Conservation (phyloP, 2,888 invertebrate species). For the Drosophila yooni region DNA sequence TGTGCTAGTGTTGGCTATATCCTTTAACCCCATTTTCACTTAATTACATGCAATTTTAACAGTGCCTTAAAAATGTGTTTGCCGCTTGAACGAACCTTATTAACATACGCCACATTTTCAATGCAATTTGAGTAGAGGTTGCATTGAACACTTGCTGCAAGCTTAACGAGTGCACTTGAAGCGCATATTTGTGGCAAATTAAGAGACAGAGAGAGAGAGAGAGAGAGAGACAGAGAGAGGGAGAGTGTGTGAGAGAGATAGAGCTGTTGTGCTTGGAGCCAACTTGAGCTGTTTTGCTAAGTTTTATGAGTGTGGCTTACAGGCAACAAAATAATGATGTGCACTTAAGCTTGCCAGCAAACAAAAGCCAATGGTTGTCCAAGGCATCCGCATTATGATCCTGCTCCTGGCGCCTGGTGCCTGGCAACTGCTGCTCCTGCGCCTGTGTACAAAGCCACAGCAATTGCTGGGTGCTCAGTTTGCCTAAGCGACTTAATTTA, state of each 20-base stretch:
- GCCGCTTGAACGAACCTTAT: neutral
- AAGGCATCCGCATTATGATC: slow-evolving; percentile 28
- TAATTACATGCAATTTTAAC: neutral
- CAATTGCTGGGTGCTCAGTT: slow-evolving; percentile 36
- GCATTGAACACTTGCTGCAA: slow-evolving; percentile 1
- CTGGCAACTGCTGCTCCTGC: neutral
- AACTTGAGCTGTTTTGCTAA: slow-evolving; percentile 63
- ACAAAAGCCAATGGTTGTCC: slow-evolving; percentile 33
- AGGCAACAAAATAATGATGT: slow-evolving; percentile 69
- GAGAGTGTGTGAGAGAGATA: neutral
- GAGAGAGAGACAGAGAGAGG: too few species aligned
- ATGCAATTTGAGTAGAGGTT: neutral
- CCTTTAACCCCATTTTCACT: neutral
- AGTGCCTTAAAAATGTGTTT: neutral
- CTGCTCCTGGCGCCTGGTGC: slow-evolving; percentile 4
- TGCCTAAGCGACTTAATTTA: slow-evolving; percentile 76
- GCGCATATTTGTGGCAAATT: neutral
- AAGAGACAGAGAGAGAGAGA: neutral
- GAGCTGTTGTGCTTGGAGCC: neutral
- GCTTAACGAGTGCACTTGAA: neutral
- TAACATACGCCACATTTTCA: neutral
- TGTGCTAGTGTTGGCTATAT: neutral
- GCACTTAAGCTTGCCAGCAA: slow-evolving; percentile 63
- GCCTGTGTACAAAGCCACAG: slow-evolving; percentile 34
- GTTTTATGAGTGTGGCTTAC: slow-evolving; percentile 66